Base-by-base conservation (phyloP, 2,888 invertebrate species). In the Eudemis profundana region DNA sequence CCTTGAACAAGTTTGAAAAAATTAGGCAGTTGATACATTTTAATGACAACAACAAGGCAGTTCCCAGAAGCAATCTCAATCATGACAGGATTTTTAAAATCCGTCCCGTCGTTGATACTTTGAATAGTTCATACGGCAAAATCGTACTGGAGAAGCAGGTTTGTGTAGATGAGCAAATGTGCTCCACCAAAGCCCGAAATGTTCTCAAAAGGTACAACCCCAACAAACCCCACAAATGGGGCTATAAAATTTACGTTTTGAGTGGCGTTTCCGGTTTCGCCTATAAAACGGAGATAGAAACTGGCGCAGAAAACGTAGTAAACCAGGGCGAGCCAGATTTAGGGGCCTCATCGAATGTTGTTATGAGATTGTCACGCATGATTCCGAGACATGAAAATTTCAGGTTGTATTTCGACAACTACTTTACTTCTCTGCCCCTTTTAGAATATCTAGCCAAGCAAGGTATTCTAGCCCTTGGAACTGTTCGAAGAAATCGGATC, bases 221-320 rank as follows among this genome's bases (percentile, higher is more conserved):
- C n/a, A 69, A 74, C 21, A 82, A 81, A 60, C 79, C 81, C 4
- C 74, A 79, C 59, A 83, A 82, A 72, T 78, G 75, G 75, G 79
- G 79, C 7, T 79, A 72, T 53, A 78, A 78, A 65, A 59, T 77
- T 4, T 77, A 68, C 64, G 78, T 82, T 4, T 64, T 81, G 29
- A 69, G 77, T 73, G 74, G 75, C 14, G 72, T 75, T 14, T 67
- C 69, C 47, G 77, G 78, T 4, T 78, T 69, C 63, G 74, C 73
- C 4, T 78, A 81, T 60, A 76, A 78, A 53, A 70, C 70, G 46
- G 78, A 83, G 69, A 64, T 72, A 38, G 73, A 78, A 69, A 74
- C 74, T 65, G 78, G 78, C n/a, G 21, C 33, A n/a, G 73, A 77
- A 70, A 74, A 77, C 64, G 29, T 69, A 23, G 60, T 68, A 1